phyloP scores from a whole-genome alignment of 2,113 vertebrate genomes.

The Cebidichthys violaceus region DNA sequence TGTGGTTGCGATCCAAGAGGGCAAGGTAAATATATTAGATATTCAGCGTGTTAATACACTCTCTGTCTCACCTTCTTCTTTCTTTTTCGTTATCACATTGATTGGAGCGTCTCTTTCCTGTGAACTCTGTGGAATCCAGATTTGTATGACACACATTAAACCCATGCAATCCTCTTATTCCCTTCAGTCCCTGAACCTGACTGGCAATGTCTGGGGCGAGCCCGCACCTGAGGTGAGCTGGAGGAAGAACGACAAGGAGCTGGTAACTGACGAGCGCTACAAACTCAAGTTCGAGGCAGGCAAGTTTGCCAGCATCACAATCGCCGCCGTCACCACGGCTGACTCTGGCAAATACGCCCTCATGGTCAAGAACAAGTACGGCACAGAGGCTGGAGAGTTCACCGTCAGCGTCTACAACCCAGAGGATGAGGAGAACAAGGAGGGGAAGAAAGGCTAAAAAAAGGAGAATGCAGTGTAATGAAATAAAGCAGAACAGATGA shows the following conservation, averaged over 20 bases:
- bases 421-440: constrained; percentile 86
- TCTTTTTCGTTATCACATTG: not conserved
- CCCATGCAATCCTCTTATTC: constrained; percentile 6
- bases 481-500: constrained; percentile 31
- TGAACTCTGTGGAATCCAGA: not conserved
- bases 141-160: constrained; percentile 8
- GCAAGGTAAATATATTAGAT: constrained; percentile 89
- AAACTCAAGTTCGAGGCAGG: constrained; percentile 90
- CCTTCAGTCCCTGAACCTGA: constrained; percentile 94
- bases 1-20: constrained; percentile 98
- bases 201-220: constrained; percentile 97
- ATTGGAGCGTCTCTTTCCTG: not conserved
- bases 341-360: constrained; percentile 97
- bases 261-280: constrained; percentile 86
- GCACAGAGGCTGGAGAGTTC: constrained; percentile 92
- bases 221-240: constrained; percentile 92
- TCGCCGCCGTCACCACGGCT: constrained; percentile 82
- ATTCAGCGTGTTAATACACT: not conserved
- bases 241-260: constrained; percentile 92
- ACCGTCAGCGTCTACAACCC: constrained; percentile 98
- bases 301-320: constrained; percentile 93
- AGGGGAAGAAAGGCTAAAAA: constrained; percentile 79
- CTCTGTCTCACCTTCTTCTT: not conserved
- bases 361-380: constrained; percentile 96
- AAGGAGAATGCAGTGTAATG: constrained; percentile 20